Evolutionary conservation across 2,888 invertebrate genomes (phyloP).

Genomic region (Coelopa pilipes): DNA sequence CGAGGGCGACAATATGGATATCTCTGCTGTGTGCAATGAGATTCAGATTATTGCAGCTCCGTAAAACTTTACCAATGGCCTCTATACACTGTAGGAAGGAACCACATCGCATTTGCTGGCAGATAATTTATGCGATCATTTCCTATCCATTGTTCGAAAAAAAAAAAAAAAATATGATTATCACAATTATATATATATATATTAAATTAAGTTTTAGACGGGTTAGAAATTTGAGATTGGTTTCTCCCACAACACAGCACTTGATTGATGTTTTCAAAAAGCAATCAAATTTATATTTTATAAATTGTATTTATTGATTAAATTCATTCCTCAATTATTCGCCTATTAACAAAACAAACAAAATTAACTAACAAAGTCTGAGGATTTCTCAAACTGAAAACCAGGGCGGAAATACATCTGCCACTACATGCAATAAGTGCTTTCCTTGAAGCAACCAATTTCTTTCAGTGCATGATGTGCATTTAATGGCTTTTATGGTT

Average conservation of each 20-base stretch:
- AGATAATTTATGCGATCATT: constrained; percentile 55
- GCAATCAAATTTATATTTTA: constrained; percentile 18
- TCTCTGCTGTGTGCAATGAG: constrained; percentile 26
- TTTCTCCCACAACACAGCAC: not conserved
- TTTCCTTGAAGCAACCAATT: not conserved
- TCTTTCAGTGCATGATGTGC: constrained; percentile 14
- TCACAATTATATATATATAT: constrained; percentile 6
- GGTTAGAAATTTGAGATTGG: not conserved
- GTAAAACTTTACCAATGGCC: not conserved
- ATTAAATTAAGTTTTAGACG: not conserved
- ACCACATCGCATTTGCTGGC: constrained; percentile 59
- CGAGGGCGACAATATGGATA: constrained; percentile 1
- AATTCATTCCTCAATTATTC: not conserved
- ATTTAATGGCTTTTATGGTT: constrained; percentile 32
- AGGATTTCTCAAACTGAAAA: constrained; percentile 29
- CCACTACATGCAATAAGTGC: constrained; percentile 28
- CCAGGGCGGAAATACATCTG: constrained; percentile 15
- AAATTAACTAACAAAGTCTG: constrained; percentile 35
- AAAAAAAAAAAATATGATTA: not conserved
- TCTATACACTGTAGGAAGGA: too few relatives aligned
- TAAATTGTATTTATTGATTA: constrained; percentile 19
- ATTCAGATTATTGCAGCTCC: constrained; percentile 24
- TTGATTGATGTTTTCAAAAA: constrained; percentile 7
- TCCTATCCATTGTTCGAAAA: not conserved
- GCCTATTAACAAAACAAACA: too few relatives aligned